phyloP scores from a whole-genome alignment of 1,140 invertebrate genomes.

The Oedothorax gibbosus region DNA sequence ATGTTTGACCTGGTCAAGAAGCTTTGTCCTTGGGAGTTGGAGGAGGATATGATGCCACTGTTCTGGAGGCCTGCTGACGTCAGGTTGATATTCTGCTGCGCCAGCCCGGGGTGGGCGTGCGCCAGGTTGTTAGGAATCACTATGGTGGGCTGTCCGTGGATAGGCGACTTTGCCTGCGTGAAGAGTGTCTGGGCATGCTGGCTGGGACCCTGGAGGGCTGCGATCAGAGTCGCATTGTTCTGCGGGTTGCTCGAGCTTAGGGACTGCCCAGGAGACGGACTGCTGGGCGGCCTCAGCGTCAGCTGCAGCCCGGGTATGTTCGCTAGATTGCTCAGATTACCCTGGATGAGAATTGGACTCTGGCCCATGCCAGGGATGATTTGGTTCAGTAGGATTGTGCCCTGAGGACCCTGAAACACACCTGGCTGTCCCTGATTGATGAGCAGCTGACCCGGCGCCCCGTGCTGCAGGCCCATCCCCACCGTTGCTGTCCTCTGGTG shows the following conservation, averaged over 20 bases:
- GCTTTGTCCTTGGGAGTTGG: slow-evolving; percentile 29
- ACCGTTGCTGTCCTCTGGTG: slow-evolving; percentile 53
- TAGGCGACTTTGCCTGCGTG: slow-evolving; percentile 33
- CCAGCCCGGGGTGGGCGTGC: neutral
- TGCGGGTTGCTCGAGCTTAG: slow-evolving; percentile 21
- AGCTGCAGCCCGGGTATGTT: slow-evolving; percentile 63
- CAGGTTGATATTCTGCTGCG: slow-evolving; percentile 50
- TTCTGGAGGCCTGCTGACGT: slow-evolving; percentile 34
- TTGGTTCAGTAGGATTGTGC: slow-evolving; percentile 64
- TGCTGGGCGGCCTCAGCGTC: slow-evolving; percentile 65
- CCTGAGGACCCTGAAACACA: slow-evolving; percentile 59
- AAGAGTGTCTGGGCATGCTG: slow-evolving; percentile 60
- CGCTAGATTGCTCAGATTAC: slow-evolving; percentile 66
- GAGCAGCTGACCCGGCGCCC: slow-evolving; percentile 39
- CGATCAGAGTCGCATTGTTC: slow-evolving; percentile 62
- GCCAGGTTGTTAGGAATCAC: slow-evolving; percentile 59
- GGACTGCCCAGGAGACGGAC: slow-evolving; percentile 29
- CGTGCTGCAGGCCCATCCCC: slow-evolving; percentile 48
- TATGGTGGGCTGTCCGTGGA: slow-evolving; percentile 62
- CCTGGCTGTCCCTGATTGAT: slow-evolving; percentile 61
- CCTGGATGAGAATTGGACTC: slow-evolving; percentile 68
- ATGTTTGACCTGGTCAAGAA: slow-evolving; percentile 54
- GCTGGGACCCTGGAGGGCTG: slow-evolving; percentile 61
- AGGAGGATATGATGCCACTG: slow-evolving; percentile 47
- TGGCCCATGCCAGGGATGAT: slow-evolving; percentile 63